Base-by-base conservation (phyloP, 2,113 vertebrate genomes). In the Excalfactoria chinensis region DNA sequence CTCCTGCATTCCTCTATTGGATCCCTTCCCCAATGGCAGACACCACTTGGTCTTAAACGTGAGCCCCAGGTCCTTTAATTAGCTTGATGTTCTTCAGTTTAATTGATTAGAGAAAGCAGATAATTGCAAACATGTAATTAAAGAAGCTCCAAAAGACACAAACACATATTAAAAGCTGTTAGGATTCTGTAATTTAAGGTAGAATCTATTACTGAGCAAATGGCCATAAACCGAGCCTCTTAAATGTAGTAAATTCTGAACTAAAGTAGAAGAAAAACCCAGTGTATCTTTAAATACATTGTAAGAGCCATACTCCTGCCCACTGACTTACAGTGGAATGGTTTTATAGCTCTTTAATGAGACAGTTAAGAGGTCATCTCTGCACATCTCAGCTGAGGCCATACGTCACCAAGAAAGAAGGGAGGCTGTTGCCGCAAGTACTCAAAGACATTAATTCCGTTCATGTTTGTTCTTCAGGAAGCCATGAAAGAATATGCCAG, bases 401-500 rank as follows among this genome's bases (percentile, higher is more conserved):
- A 5, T 25, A 60, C 11, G 28, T 30, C 53, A 68, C 46, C 35
- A 71, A 67, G 69, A 82, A 22, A 8, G 2, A 56, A 63, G 43
- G 17, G 43, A 78, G 0, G 1, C n/a, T 53, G 30, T 6, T 44
- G 53, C 63, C 41, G 41, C 66, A 76, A 56, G 40, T 70, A 77
- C 74, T 76, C 19, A 21, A 35, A 81, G 64, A 28, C n/a, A 35
- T 20, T 67, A 49, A 91, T 55, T 20, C 40, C 23, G 73, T 62
- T 35, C 64, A 34, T 9, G 25, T 84, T 84, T 95, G 16, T 89
- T 84, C 63, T 93, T 60, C 71, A 91, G 94, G 71, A 79, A 44
- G n/a, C 43, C 4, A 85, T 17, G 93, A 95, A 62, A 86, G 85
- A 68, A 1, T 66, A 19, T 93, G 91, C 81, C 41, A 0, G 59